These are phyloP conservation scores for Nemoura dubitans DNA, from an alignment of 2,888 invertebrate genomes.

Conservation along the genomic window DNA sequence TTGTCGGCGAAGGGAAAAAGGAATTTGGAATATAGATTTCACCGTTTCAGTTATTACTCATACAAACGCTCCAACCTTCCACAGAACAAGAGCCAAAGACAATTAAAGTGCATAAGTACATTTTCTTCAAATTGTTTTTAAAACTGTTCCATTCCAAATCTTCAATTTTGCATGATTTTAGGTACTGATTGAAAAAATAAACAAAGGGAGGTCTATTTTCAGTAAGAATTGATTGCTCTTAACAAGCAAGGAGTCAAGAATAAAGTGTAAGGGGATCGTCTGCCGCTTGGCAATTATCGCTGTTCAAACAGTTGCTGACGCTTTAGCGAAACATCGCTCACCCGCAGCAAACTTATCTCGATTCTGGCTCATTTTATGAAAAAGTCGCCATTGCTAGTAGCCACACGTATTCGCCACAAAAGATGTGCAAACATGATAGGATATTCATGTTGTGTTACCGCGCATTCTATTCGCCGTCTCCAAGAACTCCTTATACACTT, in stretches of 20 bases:
- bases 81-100: not conserved
- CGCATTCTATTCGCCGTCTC: no score
- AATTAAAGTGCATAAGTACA: not conserved
- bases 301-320: not conserved
- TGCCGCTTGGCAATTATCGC: constrained; percentile 20
- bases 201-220: constrained; percentile 25
- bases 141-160: not conserved
- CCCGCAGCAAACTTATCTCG: constrained; percentile 2
- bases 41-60: not conserved
- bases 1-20: not conserved
- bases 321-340: not conserved
- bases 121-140: not conserved
- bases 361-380: constrained; percentile 1
- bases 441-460: not conserved
- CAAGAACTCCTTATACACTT: no score
- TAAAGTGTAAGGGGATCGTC: constrained; percentile 3
- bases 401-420: not conserved
- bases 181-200: not conserved
- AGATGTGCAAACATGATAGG: not conserved
- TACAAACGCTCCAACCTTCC: not conserved
- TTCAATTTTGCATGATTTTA: not conserved
- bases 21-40: not conserved
- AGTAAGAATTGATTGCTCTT: constrained; percentile 16
- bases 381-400: not conserved
- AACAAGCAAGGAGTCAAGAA: not conserved